Percentiles rank a stretch among this genome's conserved stretches.
Conservation (phyloP, 1,140 invertebrate species). For the Cepaea nemoralis region DNA sequence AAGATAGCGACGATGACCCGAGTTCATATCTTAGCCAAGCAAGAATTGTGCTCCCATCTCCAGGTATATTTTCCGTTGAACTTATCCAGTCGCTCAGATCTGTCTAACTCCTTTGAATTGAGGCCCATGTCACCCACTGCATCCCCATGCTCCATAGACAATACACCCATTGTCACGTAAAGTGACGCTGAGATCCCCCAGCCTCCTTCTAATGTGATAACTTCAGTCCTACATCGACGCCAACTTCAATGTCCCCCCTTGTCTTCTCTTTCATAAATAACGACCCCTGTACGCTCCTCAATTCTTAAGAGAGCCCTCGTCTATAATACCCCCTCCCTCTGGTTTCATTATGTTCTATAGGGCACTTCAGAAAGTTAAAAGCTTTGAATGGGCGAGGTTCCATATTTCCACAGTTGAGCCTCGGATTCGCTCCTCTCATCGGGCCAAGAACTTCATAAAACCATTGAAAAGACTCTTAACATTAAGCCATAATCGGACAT, state of each 20-base stretch:
- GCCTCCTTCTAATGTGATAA: neutral
- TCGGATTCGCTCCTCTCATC: neutral
- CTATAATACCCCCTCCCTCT: slow-evolving; percentile 10
- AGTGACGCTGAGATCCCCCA: neutral
- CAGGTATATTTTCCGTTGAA: no score
- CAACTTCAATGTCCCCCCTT: neutral
- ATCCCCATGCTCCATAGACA: neutral
- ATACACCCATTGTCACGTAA: neutral
- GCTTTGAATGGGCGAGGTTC: neutral
- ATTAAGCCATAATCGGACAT: neutral
- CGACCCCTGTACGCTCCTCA: neutral
- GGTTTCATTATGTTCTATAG: neutral
- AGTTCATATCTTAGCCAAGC: no score
- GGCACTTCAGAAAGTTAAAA: slow-evolving; percentile 20
- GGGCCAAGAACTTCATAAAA: neutral
- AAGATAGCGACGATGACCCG: no score
- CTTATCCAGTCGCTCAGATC: no score
- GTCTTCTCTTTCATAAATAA: neutral
- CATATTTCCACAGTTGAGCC: neutral
- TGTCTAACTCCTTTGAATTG: no score
- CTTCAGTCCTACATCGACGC: neutral
- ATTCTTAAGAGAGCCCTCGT: neutral
- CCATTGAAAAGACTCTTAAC: neutral
- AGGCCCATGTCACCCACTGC: no score
- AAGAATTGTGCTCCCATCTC: no score